Evolutionary conservation across 2,888 invertebrate species (phyloP), one percentile per base, ranked within the genome.

Genomic region (Euclidia mi): DNA sequence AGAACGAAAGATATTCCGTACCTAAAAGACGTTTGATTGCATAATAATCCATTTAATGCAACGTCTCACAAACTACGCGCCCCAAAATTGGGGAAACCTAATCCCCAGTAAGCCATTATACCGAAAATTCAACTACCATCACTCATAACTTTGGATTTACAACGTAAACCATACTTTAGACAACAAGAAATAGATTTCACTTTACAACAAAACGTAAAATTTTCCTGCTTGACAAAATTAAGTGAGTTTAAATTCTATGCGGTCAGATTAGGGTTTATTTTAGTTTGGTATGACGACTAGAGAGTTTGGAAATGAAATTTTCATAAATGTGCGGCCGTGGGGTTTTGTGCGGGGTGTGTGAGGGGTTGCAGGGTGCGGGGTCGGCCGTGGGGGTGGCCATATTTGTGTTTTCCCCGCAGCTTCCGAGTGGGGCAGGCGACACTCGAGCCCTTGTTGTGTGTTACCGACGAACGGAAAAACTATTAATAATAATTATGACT

Each of bases 241-340:
- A 90, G 90, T 83, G 88, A 88, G 81, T 85, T 84, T 89, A 81
- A 82, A 81, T 91, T 87, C 80, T 93, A 84, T 74, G 79, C 61
- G 78, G 80, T 83, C 59, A 79, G 64, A 82, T 87, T 91, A 94
- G 80, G 84, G 93, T 88, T 85, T 85, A 88, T 83, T 90, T 92
- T 89, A 75, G 88, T 84, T 82, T 85, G 90, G 65, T 71, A 58
- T 75, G 68, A 66, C 72, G 57, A 55, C 40, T 73, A 41, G 59
- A 63, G 75, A 78, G 85, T 87, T 92, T 90, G 88, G 87, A 92
- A 94, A 95, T 95, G 91, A 92, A 91, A 92, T 90, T 93, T 93
- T 91, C 92, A 93, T 92, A 93, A 93, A 88, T 88, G 88, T 85
- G 80, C 66, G 75, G 66, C 49, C 41, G 59, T 67, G 52, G 52